These are phyloP conservation scores for Diglossa cyanea DNA, from an alignment of 2,797 vertebrate genomes.

Conservation along the genomic window DNA sequence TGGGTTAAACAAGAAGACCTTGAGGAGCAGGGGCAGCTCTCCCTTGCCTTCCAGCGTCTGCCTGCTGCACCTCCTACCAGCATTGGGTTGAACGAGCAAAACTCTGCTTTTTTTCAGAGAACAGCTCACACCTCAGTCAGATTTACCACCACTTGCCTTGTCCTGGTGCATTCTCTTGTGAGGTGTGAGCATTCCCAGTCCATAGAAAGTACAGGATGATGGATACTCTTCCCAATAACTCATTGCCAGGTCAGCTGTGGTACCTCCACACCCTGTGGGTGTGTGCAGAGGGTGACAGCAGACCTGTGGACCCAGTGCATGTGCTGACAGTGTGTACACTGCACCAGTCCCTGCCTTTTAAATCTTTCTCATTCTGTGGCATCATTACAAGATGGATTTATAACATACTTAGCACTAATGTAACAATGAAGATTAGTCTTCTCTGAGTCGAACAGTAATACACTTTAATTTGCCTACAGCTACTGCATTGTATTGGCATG, in stretches of 20 bases:
- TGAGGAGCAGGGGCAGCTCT: background rate
- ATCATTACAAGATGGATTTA: constrained; percentile 74
- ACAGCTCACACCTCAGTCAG: background rate
- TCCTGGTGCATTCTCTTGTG: background rate
- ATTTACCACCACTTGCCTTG: background rate
- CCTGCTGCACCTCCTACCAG: background rate
- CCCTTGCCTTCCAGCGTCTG: background rate
- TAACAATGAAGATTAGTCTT: constrained; percentile 73
- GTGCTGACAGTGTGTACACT: background rate
- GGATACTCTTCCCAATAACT: background rate
- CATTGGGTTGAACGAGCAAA: background rate
- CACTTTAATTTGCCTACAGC: constrained; percentile 70
- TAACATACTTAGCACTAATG: constrained; percentile 63
- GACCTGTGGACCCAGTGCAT: background rate
- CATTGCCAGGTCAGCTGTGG: background rate
- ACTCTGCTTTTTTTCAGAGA: background rate
- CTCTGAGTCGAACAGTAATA: constrained; percentile 59
- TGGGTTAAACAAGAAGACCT: background rate
- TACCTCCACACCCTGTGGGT: accelerated
- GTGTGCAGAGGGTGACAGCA: background rate
- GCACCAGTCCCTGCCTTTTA: background rate
- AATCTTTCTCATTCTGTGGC: background rate
- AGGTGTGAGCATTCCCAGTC: background rate
- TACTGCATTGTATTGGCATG: constrained; percentile 46
- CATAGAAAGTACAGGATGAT: background rate